These are phyloP conservation scores for Hypocryptadius cinnamomeus DNA, from an alignment of 2,113 vertebrate species.

Conservation along the genomic window DNA sequence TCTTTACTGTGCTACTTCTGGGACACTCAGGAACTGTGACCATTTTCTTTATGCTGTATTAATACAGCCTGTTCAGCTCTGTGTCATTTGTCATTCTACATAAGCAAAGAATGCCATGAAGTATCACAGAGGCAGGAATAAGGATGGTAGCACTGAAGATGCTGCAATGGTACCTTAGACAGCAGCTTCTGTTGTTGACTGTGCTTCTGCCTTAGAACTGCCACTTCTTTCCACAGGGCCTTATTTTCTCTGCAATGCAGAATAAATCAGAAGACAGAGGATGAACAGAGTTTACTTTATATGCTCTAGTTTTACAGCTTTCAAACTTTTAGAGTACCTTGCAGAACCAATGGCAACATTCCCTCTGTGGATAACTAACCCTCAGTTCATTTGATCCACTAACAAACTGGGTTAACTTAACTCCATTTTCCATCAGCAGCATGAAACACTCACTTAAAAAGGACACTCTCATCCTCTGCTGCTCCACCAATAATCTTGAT, in stretches of 20 bases:
- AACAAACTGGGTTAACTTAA: not conserved
- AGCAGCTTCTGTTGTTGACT: slow-evolving; percentile 69
- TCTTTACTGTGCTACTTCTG: slow-evolving; percentile 29
- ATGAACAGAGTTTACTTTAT: slow-evolving; percentile 40
- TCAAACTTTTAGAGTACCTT: slow-evolving; percentile 33
- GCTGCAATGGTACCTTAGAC: slow-evolving; percentile 62
- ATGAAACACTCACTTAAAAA: not conserved
- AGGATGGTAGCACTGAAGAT: slow-evolving; percentile 47
- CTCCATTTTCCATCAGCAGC: not conserved
- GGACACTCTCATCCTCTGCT: not conserved
- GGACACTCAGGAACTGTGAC: slow-evolving; percentile 35
- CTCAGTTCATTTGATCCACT: not conserved
- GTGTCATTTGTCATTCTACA: slow-evolving; percentile 54
- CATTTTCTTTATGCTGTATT: slow-evolving; percentile 1
- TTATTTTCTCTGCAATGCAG: slow-evolving; percentile 67
- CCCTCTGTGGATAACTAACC: not conserved
- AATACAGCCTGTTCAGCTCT: slow-evolving; percentile 50
- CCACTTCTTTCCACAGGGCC: slow-evolving; percentile 64
- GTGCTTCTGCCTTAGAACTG: slow-evolving; percentile 65
- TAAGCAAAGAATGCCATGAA: slow-evolving; percentile 38
- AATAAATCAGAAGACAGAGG: slow-evolving; percentile 51
- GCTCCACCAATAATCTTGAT: not conserved
- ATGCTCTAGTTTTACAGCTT: slow-evolving; percentile 33
- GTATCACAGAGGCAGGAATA: slow-evolving; percentile 19
- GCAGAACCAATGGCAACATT: slow-evolving; percentile 10